These are phyloP conservation scores for Hylaeus anthracinus DNA, from an alignment of 1,140 invertebrate species.

Conservation along the genomic window DNA sequence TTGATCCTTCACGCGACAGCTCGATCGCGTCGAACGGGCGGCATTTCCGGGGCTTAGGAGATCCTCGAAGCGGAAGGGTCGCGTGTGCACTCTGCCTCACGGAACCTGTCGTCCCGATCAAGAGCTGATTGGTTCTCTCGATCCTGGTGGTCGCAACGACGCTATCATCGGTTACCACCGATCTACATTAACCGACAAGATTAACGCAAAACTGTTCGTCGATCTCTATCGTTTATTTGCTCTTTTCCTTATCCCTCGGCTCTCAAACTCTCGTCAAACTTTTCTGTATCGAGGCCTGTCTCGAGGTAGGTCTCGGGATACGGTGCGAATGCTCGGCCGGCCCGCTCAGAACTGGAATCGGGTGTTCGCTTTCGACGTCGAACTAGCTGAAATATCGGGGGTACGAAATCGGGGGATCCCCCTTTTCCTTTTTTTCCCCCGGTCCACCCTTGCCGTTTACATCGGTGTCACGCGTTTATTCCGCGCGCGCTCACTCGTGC, in stretches of 20 bases:
- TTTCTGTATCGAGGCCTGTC: not conserved
- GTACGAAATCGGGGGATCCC: constrained; percentile 66
- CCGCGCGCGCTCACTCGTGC: constrained; percentile 56
- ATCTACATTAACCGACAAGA: not conserved
- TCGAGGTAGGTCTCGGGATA: not conserved
- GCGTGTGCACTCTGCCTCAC: not conserved
- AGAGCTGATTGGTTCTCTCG: constrained; percentile 7
- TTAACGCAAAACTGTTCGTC: not conserved
- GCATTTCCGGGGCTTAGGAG: not conserved
- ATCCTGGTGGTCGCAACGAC: constrained; percentile 22
- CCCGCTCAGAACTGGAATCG: constrained; percentile 72
- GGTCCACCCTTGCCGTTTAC: constrained; percentile 48
- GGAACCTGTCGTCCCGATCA: not conserved
- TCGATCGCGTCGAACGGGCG: not conserved
- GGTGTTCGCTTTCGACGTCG: constrained; percentile 44
- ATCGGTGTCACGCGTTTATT: constrained; percentile 40
- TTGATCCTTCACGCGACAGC: constrained; percentile 29
- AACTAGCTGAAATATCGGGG: constrained; percentile 55
- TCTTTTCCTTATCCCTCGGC: not conserved
- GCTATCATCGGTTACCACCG: constrained; percentile 20
- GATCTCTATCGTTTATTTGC: constrained; percentile 1
- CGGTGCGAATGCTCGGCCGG: constrained; percentile 70
- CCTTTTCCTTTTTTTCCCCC: constrained; percentile 65
- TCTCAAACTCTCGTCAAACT: not conserved
- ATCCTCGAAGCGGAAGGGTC: not conserved